A percentile compares a stretch with the other conserved stretches of the same genome.
Conservation (phyloP, 1,140 invertebrate genomes). For the Schmidtea mediterranea region DNA sequence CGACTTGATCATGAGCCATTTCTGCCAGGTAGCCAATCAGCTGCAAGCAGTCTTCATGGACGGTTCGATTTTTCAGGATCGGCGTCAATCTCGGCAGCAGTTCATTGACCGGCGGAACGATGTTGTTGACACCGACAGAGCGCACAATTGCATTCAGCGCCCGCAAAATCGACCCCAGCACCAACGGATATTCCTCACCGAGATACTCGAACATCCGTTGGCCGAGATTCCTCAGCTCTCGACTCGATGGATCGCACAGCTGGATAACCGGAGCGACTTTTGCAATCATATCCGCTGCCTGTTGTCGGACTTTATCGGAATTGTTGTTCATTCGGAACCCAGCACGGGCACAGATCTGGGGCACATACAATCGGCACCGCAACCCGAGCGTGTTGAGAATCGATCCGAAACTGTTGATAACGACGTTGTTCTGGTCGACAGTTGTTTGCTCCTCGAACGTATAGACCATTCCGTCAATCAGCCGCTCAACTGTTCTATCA, state of each 20-base stretch:
- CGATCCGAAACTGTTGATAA: slow-evolving; percentile 95
- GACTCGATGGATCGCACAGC: slow-evolving; percentile 81
- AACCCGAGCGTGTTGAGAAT: slow-evolving; percentile 90
- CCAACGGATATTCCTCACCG: slow-evolving; percentile 97
- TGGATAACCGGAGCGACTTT: slow-evolving; percentile 97
- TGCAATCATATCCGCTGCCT: slow-evolving; percentile 92
- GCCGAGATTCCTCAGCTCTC: slow-evolving; percentile 94
- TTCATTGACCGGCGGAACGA: slow-evolving; percentile 99
- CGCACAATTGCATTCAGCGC: slow-evolving; percentile 94
- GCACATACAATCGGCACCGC: slow-evolving; percentile 83
- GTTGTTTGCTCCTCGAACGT: slow-evolving; percentile 98
- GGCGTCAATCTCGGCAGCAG: slow-evolving; percentile 78
- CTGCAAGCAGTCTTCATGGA: slow-evolving; percentile 98
- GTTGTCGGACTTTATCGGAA: slow-evolving; percentile 91
- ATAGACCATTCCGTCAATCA: slow-evolving; percentile 95
- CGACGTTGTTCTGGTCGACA: slow-evolving; percentile 77
- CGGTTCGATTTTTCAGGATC: slow-evolving; percentile 66
- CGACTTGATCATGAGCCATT: slow-evolving; percentile 91
- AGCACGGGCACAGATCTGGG: slow-evolving; percentile 98
- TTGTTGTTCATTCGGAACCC: slow-evolving; percentile 97
- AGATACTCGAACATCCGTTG: slow-evolving; percentile 94
- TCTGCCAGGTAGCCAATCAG: slow-evolving; percentile 92
- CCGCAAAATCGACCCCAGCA: slow-evolving; percentile 82
- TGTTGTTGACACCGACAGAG: slow-evolving; percentile 99
- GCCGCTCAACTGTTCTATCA: slow-evolving; percentile 77